A percentile compares a stretch with the other conserved stretches of the same genome.
Evolutionary conservation across 2,888 invertebrate genomes (phyloP).

Genomic region (Drosophila recens): DNA sequence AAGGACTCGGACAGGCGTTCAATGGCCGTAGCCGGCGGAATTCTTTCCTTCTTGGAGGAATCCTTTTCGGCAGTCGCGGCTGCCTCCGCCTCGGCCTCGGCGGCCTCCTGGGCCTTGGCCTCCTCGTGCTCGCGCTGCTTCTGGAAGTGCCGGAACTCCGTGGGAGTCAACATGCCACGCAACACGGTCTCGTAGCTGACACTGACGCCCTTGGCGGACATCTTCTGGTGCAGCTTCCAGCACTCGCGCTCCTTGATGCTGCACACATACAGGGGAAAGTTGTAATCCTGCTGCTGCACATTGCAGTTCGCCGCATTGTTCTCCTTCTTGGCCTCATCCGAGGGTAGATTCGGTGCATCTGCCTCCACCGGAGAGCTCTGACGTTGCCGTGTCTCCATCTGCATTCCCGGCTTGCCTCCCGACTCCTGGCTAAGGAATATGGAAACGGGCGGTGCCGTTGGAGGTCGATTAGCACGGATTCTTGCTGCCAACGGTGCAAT

Average conservation of each 20-base stretch:
- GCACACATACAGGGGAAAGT: constrained; percentile 86
- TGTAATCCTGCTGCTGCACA: constrained; percentile 65
- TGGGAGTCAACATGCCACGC: constrained; percentile 90
- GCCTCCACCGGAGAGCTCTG: constrained; percentile 3
- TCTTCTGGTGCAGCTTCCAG: constrained; percentile 89
- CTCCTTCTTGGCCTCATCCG: constrained; percentile 70
- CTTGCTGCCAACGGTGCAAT: constrained; percentile 84
- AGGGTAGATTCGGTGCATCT: not conserved
- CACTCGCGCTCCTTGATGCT: constrained; percentile 88
- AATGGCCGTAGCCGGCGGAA: constrained; percentile 61
- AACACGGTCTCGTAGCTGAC: constrained; percentile 90
- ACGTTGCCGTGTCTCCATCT: constrained; percentile 38
- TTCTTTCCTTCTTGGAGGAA: constrained; percentile 34
- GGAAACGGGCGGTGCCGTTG: constrained; percentile 84
- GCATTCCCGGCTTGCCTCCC: not conserved
- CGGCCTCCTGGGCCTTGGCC: constrained; percentile 77
- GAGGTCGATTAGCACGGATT: constrained; percentile 83
- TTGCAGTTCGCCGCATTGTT: constrained; percentile 68
- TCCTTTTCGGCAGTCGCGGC: constrained; percentile 60
- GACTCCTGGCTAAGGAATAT: constrained; percentile 78
- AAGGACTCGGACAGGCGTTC: constrained; percentile 78
- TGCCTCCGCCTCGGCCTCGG: constrained; percentile 68
- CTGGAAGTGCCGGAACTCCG: constrained; percentile 89
- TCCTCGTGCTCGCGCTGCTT: constrained; percentile 84
- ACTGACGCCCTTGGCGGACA: constrained; percentile 89